Base-by-base conservation (phyloP, 2,888 invertebrate genomes). In the Sesia apiformis region DNA sequence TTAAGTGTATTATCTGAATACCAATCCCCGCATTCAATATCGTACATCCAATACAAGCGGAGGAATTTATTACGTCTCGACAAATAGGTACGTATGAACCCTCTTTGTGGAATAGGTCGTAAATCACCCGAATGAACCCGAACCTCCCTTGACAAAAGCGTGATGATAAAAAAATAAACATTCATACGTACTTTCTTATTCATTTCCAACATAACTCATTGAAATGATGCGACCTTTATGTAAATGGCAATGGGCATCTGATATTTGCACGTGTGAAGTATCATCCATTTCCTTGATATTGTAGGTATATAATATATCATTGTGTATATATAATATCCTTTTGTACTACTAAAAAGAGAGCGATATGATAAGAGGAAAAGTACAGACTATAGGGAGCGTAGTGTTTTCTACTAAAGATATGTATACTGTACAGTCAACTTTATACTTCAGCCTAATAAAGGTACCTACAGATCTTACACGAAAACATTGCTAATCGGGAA, bases 41-140 rank as follows among this genome's bases (percentile, higher is more conserved):
- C 63, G 64, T 64, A 66, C 69, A 63, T 60, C 59, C 57, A 74
- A 60, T 58, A 60, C 71, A 74, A 72, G 71, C 67, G 66, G 64
- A 72, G 71, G 69, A 78, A 83, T 83, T 78, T 83, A 82, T 83
- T 77, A 74, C 76, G 66, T 72, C 74, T 69, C 75, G 72, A 78
- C 80, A 80, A 80, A 82, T 80, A 76, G 62, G 56, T 58, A 56
- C 55, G 70, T 70, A 76, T 74, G 69, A 74, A 70, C 73, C 74
- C 76, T 78, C 81, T 80, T 80, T 84, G 78, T 82, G 70, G 71
- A 65, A 72, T 69, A 67, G 67, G 66, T 69, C 77, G 80, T 85
- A 84, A 83, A 84, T 85, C 85, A 84, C 76, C 69, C 68, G 74
- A 74, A 78, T 78, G 75, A 79, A 80, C 77, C 72, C 75, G 64